Percentiles rank a stretch among this genome's conserved stretches.
Conservation (phyloP, 2,797 vertebrate genomes). For the Dromococcyx pavoninus region DNA sequence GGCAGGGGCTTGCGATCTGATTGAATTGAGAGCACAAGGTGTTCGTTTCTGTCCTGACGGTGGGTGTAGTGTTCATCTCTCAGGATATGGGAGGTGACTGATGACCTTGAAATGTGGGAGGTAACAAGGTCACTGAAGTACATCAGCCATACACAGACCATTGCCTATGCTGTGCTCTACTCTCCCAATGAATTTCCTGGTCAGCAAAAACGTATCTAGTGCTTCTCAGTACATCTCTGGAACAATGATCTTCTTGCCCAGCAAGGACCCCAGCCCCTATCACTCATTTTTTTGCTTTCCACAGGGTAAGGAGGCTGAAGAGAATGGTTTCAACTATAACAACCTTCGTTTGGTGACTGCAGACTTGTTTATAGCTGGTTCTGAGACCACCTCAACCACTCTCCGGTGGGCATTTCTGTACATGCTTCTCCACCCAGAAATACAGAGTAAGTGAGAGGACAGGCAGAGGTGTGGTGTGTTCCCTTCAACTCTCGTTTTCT, state of each 20-base stretch:
- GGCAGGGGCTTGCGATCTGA: not conserved
- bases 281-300: not conserved
- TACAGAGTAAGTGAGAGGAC: constrained; percentile 77
- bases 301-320: constrained; percentile 68
- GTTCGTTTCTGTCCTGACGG: not conserved
- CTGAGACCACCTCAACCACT: constrained; percentile 74
- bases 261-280: not conserved
- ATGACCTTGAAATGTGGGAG: not conserved
- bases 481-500: not conserved
- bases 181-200: not conserved
- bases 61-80: not conserved
- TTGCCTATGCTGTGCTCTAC: not conserved
- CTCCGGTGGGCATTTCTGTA: constrained; percentile 83
- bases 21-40: not conserved
- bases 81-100: not conserved
- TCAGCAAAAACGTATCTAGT: not conserved
- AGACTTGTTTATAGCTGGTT: constrained; percentile 83
- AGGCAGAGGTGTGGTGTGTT: not conserved
- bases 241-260: accelerated
- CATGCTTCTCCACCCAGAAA: constrained; percentile 83
- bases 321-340: constrained; percentile 78
- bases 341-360: constrained; percentile 69
- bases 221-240: not conserved
- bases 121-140: not conserved
- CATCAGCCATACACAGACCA: not conserved